These are phyloP conservation scores for Beroe forskalii DNA, from an alignment of 37 sponge, comb jelly and placozoan species.

Conservation along the genomic window DNA sequence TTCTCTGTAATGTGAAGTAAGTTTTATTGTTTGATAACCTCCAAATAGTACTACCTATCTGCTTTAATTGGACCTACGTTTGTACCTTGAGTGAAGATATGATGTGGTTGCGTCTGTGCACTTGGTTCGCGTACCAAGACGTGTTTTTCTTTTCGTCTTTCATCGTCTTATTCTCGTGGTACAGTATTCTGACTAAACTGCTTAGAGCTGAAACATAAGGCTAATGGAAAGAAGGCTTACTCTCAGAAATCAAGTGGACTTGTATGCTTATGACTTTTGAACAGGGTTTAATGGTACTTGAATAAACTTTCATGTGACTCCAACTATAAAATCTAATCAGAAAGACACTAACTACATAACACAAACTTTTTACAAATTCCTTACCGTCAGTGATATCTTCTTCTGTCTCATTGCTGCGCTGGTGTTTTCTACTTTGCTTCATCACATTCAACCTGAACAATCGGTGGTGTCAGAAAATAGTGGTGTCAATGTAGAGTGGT, in stretches of 20 bases:
- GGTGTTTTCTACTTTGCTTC: background rate
- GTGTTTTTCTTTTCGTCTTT: background rate
- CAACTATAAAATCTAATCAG: too few relatives aligned
- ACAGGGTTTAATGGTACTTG: too few relatives aligned
- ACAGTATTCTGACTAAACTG: conserved; percentile 2
- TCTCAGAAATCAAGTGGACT: too few relatives aligned
- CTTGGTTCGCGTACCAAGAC: conserved; percentile 32
- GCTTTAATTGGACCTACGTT: too few relatives aligned
- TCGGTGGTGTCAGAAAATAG: too few relatives aligned
- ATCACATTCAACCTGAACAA: conserved; percentile 24
- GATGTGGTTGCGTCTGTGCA: background rate
- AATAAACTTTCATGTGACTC: too few relatives aligned
- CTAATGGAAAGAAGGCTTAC: too few relatives aligned
- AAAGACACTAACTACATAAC: too few relatives aligned
- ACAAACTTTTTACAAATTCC: too few relatives aligned
- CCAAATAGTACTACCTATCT: background rate
- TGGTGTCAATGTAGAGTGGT: background rate
- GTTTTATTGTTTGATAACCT: background rate
- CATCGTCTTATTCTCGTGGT: background rate
- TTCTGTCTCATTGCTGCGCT: background rate
- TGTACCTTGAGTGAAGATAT: conserved; percentile 36
- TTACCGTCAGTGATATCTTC: conserved; percentile 59
- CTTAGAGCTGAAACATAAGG: background rate
- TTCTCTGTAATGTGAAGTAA: background rate
- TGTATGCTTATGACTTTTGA: too few relatives aligned